Percentiles rank a stretch among this genome's conserved stretches.
phyloP scores from a whole-genome alignment of 2,888 invertebrate genomes.

The Lithosia quadra region DNA sequence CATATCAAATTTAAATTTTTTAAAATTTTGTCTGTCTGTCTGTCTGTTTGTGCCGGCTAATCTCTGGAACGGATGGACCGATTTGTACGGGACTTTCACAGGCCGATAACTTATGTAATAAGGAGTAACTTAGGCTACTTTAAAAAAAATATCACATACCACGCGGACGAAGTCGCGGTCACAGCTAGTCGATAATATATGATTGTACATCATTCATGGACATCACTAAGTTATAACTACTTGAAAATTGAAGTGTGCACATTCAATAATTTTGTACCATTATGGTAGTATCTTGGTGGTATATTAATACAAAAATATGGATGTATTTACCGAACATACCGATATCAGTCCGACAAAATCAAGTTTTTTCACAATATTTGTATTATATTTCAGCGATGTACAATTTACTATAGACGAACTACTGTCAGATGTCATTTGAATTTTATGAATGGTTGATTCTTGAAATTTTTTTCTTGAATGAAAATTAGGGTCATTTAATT shows the following conservation, averaged over 20 bases:
- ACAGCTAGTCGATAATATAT: not conserved
- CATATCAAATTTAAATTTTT: no score
- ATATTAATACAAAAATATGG: no score
- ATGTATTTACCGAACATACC: not conserved
- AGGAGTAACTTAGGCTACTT: no score
- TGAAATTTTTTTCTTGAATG: slow-evolving; percentile 2
- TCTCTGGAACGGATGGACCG: no score
- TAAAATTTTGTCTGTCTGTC: no score
- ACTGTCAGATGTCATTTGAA: slow-evolving; percentile 1
- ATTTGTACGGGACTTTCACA: no score
- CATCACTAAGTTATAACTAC: not conserved
- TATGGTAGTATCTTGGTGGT: not conserved
- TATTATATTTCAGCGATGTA: not conserved
- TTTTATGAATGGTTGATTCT: not conserved
- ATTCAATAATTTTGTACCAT: not conserved
- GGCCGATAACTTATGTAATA: no score
- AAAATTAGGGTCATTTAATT: not conserved
- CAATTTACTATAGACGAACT: not conserved
- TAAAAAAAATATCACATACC: no score
- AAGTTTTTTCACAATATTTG: not conserved
- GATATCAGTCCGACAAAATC: not conserved
- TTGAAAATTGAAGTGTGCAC: not conserved
- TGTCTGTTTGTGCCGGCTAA: no score
- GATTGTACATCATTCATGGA: no score
- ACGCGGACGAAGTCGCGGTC: no score